Conservation (phyloP, 2,888 invertebrate species). For the Calliphora vomitoria region DNA sequence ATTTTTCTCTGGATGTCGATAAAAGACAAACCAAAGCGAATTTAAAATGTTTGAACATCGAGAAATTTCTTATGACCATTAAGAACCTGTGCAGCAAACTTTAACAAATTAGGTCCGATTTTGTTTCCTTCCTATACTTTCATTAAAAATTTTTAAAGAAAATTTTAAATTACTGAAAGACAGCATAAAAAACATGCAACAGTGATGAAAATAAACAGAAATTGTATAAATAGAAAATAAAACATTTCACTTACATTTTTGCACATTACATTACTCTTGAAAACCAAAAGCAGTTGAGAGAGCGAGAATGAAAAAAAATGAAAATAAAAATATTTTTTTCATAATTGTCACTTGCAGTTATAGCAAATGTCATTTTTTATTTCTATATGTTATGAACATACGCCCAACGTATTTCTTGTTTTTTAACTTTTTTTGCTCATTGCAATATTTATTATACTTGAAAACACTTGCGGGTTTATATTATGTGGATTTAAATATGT, state of each 20-base stretch:
- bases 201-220: background rate
- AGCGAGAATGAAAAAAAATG: background rate
- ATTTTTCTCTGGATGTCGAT: too few relatives aligned
- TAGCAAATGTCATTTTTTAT: constrained; percentile 14
- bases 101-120: too few relatives aligned
- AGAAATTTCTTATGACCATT: too few relatives aligned
- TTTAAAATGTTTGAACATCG: too few relatives aligned
- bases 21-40: too few relatives aligned
- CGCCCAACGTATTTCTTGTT: background rate
- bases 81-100: too few relatives aligned
- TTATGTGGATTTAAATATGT: constrained; percentile 18
- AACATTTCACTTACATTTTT: constrained; percentile 2
- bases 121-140: too few relatives aligned
- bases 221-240: constrained; percentile 5
- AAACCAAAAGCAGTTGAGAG: background rate
- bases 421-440: background rate
- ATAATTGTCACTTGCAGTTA: constrained; percentile 59
- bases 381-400: background rate
- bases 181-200: background rate
- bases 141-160: background rate
- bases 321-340: constrained; percentile 37
- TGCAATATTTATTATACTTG: background rate
- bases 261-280: background rate
- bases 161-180: background rate
- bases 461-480: constrained; percentile 7